Conservation (phyloP, 2,797 vertebrate species). For the Buceros bicornis region DNA sequence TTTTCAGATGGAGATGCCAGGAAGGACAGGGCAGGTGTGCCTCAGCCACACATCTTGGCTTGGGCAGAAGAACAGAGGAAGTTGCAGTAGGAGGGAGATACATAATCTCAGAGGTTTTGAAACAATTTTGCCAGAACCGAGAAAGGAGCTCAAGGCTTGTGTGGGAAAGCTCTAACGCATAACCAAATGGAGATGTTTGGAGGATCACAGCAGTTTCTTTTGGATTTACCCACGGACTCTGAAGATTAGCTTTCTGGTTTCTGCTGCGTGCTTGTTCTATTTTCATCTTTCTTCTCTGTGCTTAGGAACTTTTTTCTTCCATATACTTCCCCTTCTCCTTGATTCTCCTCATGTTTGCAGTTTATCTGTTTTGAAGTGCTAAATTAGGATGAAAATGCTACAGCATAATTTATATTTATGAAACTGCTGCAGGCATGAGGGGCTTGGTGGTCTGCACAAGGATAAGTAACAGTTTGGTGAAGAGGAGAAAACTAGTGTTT, state of each 20-base stretch:
- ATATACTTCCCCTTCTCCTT: neutral
- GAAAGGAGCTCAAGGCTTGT: conserved; percentile 36
- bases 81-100: neutral
- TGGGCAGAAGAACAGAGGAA: neutral
- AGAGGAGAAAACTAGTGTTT: neutral
- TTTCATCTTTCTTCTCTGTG: conserved; percentile 15
- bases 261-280: neutral
- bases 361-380: neutral
- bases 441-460: neutral
- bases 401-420: neutral
- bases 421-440: neutral
- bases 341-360: conserved; percentile 2
- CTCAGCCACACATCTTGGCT: neutral
- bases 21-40: neutral
- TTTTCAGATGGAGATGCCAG: neutral
- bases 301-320: neutral
- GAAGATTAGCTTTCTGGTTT: conserved; percentile 17
- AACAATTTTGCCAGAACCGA: conserved; percentile 22
- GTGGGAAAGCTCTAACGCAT: conserved; percentile 39
- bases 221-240: conserved; percentile 27
- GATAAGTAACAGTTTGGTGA: neutral
- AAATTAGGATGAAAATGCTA: neutral
- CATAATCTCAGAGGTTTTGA: neutral
- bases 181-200: conserved; percentile 28
- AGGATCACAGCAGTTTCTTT: conserved; percentile 24